Evolutionary conservation across 1,140 invertebrate species (phyloP).

Genomic region (Psilanteris sp.): DNA sequence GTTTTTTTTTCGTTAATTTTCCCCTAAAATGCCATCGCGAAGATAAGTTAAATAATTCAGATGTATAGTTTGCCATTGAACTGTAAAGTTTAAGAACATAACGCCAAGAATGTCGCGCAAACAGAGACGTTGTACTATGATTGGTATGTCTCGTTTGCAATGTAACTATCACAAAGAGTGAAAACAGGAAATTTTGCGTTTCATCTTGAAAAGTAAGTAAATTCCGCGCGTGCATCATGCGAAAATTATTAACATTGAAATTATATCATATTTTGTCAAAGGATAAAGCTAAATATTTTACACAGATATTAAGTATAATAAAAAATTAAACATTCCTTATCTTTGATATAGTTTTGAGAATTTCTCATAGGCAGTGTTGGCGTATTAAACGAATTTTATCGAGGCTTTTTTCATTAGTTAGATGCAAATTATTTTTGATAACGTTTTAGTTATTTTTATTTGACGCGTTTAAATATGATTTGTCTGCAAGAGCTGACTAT

Average conservation of each 20-base stretch:
- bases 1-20: background rate
- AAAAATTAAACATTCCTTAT: slow-evolving; percentile 38
- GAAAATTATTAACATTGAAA: slow-evolving; percentile 48
- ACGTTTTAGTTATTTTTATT: too few relatives aligned
- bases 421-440: too few relatives aligned
- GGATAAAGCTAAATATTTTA: slow-evolving; percentile 44
- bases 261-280: slow-evolving; percentile 23
- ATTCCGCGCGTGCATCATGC: slow-evolving; percentile 36
- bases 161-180: slow-evolving; percentile 40
- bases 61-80: slow-evolving; percentile 43
- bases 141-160: slow-evolving; percentile 28
- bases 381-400: too few relatives aligned
- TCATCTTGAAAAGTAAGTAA: slow-evolving; percentile 47
- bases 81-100: slow-evolving; percentile 38
- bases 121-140: slow-evolving; percentile 16
- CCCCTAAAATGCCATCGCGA: background rate
- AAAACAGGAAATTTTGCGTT: slow-evolving; percentile 44
- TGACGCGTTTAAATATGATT: too few relatives aligned
- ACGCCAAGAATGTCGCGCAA: slow-evolving; percentile 48
- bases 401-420: too few relatives aligned
- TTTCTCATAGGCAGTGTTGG: too few relatives aligned
- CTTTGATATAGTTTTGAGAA: too few relatives aligned
- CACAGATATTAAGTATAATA: slow-evolving; percentile 33
- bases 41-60: slow-evolving; percentile 41
- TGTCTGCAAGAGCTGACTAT: too few relatives aligned